These are phyloP conservation scores for Labeo calbasu DNA, from an alignment of 2,797 vertebrate genomes.

Conservation along the genomic window DNA sequence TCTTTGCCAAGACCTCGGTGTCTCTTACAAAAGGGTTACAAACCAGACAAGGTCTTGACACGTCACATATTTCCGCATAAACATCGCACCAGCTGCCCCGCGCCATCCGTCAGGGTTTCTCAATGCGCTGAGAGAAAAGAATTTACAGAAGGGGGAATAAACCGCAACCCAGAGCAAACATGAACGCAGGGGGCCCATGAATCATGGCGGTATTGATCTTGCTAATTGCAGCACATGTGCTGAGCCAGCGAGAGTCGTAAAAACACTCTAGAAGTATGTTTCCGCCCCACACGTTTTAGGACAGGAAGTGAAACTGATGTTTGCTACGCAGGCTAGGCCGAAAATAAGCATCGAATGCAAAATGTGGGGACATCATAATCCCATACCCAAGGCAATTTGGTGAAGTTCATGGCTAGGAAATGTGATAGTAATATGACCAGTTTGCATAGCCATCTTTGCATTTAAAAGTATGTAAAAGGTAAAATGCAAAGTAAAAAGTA, in stretches of 20 bases:
- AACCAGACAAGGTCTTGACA: not conserved
- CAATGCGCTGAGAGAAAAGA: not conserved
- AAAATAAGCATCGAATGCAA: not conserved
- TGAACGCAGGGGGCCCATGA: not conserved
- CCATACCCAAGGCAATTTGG: not conserved
- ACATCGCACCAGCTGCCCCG: not conserved
- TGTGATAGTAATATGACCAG: not conserved
- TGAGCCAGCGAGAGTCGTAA: not conserved
- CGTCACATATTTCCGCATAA: constrained; percentile 14
- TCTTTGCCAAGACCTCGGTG: not conserved
- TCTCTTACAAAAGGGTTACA: constrained; percentile 19
- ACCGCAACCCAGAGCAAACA: not conserved
- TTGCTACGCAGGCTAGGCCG: rapidly evolving
- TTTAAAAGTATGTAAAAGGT: not conserved
- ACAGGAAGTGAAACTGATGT: constrained; percentile 16
- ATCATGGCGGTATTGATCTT: not conserved
- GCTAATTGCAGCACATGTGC: not conserved
- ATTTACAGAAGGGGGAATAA: not conserved
- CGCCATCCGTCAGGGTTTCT: constrained; percentile 1
- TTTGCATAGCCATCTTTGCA: constrained; percentile 25
- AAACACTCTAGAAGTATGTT: not conserved
- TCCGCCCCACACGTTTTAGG: not conserved
- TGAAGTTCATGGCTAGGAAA: not conserved
- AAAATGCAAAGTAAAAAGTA: constrained; percentile 26
- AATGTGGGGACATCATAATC: not conserved